Evolutionary conservation across 2,113 vertebrate genomes (phyloP).

Genomic region (Antechinus stuartii): DNA sequence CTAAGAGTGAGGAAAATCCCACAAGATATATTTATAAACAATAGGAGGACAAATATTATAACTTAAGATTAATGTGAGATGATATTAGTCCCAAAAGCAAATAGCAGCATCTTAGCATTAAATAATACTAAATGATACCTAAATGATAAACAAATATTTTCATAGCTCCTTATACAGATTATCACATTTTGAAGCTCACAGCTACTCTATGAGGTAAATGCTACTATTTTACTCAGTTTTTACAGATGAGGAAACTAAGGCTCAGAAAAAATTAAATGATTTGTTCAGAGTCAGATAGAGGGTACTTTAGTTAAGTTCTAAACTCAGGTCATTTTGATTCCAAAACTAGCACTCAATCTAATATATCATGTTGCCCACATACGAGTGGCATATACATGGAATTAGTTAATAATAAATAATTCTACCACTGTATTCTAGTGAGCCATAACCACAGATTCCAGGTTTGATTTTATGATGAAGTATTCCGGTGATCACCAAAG

Average conservation of each 20-base stretch:
- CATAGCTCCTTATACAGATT: neutral
- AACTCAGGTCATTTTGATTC: neutral
- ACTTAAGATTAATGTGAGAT: conserved; percentile 25
- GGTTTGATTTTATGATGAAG: conserved; percentile 63
- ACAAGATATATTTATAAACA: conserved; percentile 28
- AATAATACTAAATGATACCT: neutral
- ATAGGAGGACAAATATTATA: conserved; percentile 25
- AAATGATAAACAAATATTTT: neutral
- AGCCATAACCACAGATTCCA: conserved; percentile 34
- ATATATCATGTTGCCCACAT: neutral
- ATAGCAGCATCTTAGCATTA: conserved; percentile 10
- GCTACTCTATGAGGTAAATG: neutral
- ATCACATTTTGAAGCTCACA: neutral
- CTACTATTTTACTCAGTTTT: neutral
- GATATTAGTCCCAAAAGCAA: conserved; percentile 35
- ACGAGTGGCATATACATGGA: neutral
- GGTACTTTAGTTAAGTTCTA: neutral
- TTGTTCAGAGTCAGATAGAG: neutral
- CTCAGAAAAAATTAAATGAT: neutral
- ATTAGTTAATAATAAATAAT: neutral
- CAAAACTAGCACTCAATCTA: neutral
- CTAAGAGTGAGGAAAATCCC: neutral
- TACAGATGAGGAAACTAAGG: neutral
- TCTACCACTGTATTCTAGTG: conserved; percentile 17
- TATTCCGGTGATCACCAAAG: conserved; percentile 66